Conservation (phyloP, 2,888 invertebrate genomes). For the Clusia tigrina region DNA sequence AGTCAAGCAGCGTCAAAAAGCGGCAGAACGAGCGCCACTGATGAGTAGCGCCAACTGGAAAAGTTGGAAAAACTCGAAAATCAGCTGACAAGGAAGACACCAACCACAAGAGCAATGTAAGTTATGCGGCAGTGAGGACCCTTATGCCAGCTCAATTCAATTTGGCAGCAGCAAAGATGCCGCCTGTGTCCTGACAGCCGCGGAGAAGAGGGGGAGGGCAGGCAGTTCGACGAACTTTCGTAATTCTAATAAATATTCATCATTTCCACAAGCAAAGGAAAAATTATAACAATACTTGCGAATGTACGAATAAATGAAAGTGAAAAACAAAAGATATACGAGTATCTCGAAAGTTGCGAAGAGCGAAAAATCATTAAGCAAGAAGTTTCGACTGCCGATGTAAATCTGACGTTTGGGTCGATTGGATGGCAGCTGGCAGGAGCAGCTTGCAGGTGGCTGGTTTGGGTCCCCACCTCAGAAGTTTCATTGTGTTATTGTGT, state of each 20-base stretch:
- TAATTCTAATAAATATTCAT: conserved; percentile 63
- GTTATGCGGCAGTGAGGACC: no score
- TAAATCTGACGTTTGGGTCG: background rate
- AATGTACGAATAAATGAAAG: no score
- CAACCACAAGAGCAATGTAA: conserved; percentile 31
- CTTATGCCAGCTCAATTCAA: conserved; percentile 56
- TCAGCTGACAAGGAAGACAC: conserved; percentile 1
- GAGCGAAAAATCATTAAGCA: conserved; percentile 26
- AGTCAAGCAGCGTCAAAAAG: conserved; percentile 30
- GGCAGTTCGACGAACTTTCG: conserved; percentile 44
- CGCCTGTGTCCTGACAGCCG: no score
- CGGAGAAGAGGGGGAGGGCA: background rate
- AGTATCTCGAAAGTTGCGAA: conserved; percentile 39
- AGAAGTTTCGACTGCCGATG: background rate
- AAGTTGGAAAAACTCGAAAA: conserved; percentile 20
- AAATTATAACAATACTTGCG: conserved; percentile 30
- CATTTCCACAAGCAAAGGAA: conserved; percentile 42
- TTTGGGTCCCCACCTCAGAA: background rate
- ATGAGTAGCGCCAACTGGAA: conserved; percentile 16
- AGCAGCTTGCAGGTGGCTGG: conserved; percentile 31
- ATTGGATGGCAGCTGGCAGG: conserved; percentile 14
- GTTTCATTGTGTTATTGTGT: conserved; percentile 39
- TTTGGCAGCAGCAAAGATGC: conserved; percentile 42
- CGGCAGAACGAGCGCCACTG: conserved; percentile 17
- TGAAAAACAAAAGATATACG: conserved; percentile 30